These are phyloP conservation scores for Tarsius wallacei DNA, from an alignment of 2,797 vertebrate genomes.

Conservation along the genomic window DNA sequence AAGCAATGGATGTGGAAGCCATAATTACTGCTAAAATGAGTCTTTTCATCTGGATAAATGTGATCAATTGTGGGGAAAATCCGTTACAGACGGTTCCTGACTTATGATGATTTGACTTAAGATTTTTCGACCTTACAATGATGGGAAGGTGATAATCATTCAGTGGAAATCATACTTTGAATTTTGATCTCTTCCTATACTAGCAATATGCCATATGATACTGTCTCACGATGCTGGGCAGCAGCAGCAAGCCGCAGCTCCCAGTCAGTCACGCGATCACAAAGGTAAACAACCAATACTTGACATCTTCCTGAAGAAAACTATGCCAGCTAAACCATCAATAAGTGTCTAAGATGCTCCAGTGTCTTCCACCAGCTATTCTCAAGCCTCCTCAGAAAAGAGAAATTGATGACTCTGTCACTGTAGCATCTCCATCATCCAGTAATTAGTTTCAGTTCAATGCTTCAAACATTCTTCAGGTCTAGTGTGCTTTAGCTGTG, in stretches of 20 bases:
- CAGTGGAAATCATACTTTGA: background rate
- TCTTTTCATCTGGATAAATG: background rate
- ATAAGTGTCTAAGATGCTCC: background rate
- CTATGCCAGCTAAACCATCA: background rate
- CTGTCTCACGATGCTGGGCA: background rate
- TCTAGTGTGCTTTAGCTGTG: background rate
- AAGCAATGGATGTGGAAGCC: background rate
- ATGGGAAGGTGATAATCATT: background rate
- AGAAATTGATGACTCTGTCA: background rate
- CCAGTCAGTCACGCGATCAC: background rate
- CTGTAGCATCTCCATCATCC: background rate
- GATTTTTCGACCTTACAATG: background rate
- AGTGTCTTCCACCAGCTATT: background rate
- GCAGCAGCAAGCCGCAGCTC: background rate
- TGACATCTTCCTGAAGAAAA: background rate
- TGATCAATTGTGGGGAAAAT: background rate
- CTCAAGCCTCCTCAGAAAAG: background rate
- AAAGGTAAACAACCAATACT: background rate
- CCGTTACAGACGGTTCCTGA: background rate
- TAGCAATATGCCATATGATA: background rate
- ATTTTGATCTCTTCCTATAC: background rate
- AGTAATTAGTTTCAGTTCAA: background rate
- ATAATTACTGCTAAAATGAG: background rate
- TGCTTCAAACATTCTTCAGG: background rate
- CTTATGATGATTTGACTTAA: background rate